phyloP scores from a whole-genome alignment of 2,113 vertebrate genomes.

The Dromiciops gliroides region DNA sequence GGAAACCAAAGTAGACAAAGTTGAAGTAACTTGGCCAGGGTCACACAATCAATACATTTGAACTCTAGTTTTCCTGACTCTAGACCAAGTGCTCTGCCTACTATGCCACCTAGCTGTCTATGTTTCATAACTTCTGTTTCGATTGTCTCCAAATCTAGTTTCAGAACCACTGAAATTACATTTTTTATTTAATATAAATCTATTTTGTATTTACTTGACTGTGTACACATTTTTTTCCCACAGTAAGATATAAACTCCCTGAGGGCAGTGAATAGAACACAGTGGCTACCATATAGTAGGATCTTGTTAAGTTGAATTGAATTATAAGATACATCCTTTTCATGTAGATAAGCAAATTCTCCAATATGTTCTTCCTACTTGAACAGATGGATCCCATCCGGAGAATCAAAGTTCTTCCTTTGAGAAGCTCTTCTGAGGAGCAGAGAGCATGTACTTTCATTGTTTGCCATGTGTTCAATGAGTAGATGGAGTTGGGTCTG shows the following conservation, averaged over 20 bases:
- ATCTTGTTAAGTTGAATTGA: conserved; percentile 15
- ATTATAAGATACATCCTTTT: conserved; percentile 32
- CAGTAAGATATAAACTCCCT: background rate
- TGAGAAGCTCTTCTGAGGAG: conserved; percentile 20
- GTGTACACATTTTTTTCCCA: background rate
- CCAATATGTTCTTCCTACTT: conserved; percentile 38
- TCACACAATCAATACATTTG: background rate
- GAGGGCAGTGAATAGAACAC: background rate
- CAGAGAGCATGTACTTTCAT: background rate
- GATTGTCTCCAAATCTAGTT: conserved; percentile 43
- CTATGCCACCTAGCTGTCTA: background rate
- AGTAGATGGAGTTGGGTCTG: conserved; percentile 32
- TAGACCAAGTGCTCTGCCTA: background rate
- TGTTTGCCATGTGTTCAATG: conserved; percentile 2
- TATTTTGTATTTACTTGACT: background rate
- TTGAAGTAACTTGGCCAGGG: background rate
- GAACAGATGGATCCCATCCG: conserved; percentile 51
- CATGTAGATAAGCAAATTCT: conserved; percentile 41
- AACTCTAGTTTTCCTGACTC: background rate
- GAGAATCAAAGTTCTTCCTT: conserved; percentile 28
- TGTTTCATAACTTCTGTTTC: background rate
- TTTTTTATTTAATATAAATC: conserved; percentile 36
- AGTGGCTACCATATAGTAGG: background rate
- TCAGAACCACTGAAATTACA: background rate
- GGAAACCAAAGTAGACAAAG: background rate